Evolutionary conservation across 2,113 vertebrate species (phyloP), one percentile per base, ranked within the genome.

Genomic region (Oncorhynchus masou): DNA sequence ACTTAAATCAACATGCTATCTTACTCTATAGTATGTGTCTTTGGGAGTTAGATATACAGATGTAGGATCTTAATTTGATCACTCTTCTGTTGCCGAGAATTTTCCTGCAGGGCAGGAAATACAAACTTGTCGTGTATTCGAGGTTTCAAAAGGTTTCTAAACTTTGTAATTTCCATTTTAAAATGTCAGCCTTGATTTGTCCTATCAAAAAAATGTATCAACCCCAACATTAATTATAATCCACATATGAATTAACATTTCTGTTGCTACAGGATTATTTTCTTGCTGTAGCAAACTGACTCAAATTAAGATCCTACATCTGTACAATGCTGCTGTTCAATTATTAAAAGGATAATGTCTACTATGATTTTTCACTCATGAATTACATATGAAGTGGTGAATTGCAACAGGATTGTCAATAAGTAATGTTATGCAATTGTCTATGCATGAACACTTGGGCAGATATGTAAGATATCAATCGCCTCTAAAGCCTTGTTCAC

Each of bases 371-470:
- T 22, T 22, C n/a, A 22, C 65, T 67, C 65, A 67, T 67, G 8
- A 67, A 67, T 67, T 13, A 29, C 25, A 31, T 3, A 67, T 27
- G 65, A 29, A 67, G 22, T 13, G 8, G 12, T 67, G 12, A 15
- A 67, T 70, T 77, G 39, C 79, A 68, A 48, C 15, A 27, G 8
- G 0, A 20, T 29, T 73, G 84, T 88, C 70, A 86, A 87, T 89
- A 83, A 83, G 62, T 84, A 76, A 89, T 78, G 71, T 25, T 73
- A 81, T 0, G 31, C 74, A 73, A 79, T 83, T 78, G 74, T 66
- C 79, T 39, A 49, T 79, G 70, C 77, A 84, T 64, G 76, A 76
- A 74, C 79, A 75, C 49, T 29, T 73, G 75, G 27, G 51, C 74
- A 83, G 64, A 82, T 31, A 34, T 80, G 48, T 39, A 1, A 68